Percentiles rank a stretch among this genome's conserved stretches.
These are phyloP conservation scores for Suncus etruscus DNA, from an alignment of 2,113 vertebrate genomes.

Conservation along the genomic window DNA sequence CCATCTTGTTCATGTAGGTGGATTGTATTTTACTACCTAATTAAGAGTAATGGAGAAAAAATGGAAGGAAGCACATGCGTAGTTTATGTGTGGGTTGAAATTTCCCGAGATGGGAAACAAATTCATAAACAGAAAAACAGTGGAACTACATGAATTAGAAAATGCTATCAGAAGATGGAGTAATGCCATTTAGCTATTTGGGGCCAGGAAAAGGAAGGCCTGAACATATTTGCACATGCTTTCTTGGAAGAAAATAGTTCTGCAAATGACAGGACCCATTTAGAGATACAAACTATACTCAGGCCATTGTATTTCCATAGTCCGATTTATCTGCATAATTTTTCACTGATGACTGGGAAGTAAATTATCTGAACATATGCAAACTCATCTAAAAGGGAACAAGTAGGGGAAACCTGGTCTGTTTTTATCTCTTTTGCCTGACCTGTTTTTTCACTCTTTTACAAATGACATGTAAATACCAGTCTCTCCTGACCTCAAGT, in stretches of 20 bases:
- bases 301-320: neutral
- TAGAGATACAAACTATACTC: slow-evolving; percentile 39
- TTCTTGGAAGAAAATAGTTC: slow-evolving; percentile 21
- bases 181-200: slow-evolving; percentile 22
- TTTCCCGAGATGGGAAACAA: slow-evolving; percentile 65
- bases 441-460: neutral
- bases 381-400: slow-evolving; percentile 6
- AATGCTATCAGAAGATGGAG: slow-evolving; percentile 28
- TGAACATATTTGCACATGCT: neutral
- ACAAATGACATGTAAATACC: neutral
- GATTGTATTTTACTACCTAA: slow-evolving; percentile 80
- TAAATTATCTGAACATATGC: neutral
- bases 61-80: slow-evolving; percentile 65
- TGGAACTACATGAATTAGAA: slow-evolving; percentile 64
- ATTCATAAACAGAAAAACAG: slow-evolving; percentile 67
- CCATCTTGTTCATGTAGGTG: slow-evolving; percentile 75
- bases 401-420: neutral
- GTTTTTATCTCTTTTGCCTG: neutral
- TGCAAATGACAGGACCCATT: slow-evolving; percentile 42
- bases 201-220: slow-evolving; percentile 24
- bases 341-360: neutral
- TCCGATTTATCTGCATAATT: neutral
- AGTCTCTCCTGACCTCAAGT: neutral
- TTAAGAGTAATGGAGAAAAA: slow-evolving; percentile 74
- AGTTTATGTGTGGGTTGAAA: slow-evolving; percentile 70